These are phyloP conservation scores for Rhadinocentrus ornatus DNA, from an alignment of 2,797 vertebrate genomes.

Conservation along the genomic window DNA sequence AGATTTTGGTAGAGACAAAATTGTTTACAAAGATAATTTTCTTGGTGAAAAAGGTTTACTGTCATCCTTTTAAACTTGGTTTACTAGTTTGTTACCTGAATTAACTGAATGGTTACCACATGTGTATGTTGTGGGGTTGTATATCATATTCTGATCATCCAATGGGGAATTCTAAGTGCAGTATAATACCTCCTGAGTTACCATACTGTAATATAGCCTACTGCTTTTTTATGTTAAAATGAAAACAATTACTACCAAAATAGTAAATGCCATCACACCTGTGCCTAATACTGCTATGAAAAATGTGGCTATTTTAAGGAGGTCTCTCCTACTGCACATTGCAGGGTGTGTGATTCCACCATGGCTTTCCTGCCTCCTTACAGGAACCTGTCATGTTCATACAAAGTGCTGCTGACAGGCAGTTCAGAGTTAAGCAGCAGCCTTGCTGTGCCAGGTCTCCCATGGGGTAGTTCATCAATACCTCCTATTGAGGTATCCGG, in stretches of 20 bases:
- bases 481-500: slow-evolving; percentile 63
- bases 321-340: slow-evolving; percentile 25
- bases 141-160: neutral
- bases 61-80: neutral
- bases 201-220: neutral
- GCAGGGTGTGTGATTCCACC: slow-evolving; percentile 28
- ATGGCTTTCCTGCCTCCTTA: slow-evolving; percentile 41
- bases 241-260: slow-evolving; percentile 31
- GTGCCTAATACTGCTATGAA: no score
- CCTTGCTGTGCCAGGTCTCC: slow-evolving; percentile 61
- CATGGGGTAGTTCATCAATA: slow-evolving; percentile 73
- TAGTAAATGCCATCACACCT: slow-evolving; percentile 21
- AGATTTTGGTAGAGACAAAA: neutral
- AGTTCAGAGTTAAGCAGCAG: slow-evolving; percentile 70
- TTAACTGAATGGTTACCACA: neutral
- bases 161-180: slow-evolving; percentile 2
- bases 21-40: neutral
- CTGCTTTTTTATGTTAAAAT: slow-evolving; percentile 16
- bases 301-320: slow-evolving; percentile 33
- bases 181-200: slow-evolving; percentile 8
- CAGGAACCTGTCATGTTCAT: slow-evolving; percentile 66
- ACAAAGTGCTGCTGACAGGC: slow-evolving; percentile 69
- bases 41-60: neutral
- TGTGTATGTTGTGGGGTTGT: neutral
- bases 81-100: neutral